Evolutionary conservation across 1,140 invertebrate genomes (phyloP), one percentile per base, ranked within the genome.

Genomic region (Drosophila suzukii): DNA sequence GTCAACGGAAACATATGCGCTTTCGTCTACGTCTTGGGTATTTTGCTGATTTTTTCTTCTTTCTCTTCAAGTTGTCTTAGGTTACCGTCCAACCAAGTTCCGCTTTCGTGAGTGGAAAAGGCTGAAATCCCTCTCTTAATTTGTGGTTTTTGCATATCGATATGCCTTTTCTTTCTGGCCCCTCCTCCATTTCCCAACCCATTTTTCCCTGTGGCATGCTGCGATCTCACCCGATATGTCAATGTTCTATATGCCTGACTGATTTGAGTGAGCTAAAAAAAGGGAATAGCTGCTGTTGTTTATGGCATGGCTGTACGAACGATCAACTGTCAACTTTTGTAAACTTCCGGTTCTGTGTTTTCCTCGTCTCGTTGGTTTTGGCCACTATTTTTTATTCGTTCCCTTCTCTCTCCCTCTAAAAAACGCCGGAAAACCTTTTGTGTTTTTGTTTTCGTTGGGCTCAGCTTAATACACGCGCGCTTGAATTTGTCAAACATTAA

Each of bases 1-100:
- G 83, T 77, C 84, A 86, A 83, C 80, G 79, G 75, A 79, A 86
- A 89, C 79, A 83, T 86, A 83, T 89, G 84, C 79, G 83, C 75
- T 83, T 89, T 86, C 75, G 75, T 78, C 67, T 65, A 58, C 65
- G 38, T n/a, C 63, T 77, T 60, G 74, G 50, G 20, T 59, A 55
- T 55, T 50, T 70, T 56, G 57, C 54, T 59, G 47, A 41, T 63
- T 67, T 81, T 73, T 78, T 81, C 59, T 70, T 55, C 78, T 75
- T 77, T 75, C 68, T 68, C 80, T 86, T 81, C 24, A 78, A 54
- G 82, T 71, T 75, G 81, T 86, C 83, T 86, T 73, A 75, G 83
- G 83, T 86, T 86, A 86, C 82, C 66, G 43, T 51, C 44, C 59
- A 65, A 63, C 38, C 74, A 55, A 78, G 83, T 86, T 88, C 82